Evolutionary conservation across 1,140 invertebrate genomes (phyloP), one percentile per base, ranked within the genome.

Genomic region (Sitobion miscanthi): DNA sequence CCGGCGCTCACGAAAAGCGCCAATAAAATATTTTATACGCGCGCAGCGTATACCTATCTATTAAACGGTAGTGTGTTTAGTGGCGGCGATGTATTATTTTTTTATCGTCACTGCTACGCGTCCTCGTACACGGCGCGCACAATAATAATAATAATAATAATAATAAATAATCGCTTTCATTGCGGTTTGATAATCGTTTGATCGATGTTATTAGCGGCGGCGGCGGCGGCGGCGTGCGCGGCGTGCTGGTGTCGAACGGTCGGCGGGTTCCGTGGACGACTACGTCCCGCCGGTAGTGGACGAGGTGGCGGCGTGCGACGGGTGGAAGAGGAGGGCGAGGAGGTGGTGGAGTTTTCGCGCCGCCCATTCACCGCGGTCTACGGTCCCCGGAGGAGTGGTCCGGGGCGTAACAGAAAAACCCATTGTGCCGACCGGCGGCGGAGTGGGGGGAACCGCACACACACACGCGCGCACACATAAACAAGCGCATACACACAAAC

Each of bases 401-500:
- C 45, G 90, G 90, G 90, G 90, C 90, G 90, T 92, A 52, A 83
- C 90, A 49, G 90, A 92, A 92, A 91, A 92, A 92, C 90, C 90
- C 90, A 92, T 91, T 54, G 87, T 23, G 86, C 35, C 5, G 42
- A 35, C 38, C 90, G 62, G 54, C 1, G 52, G 21, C 52, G 88
- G 21, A 30, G 38, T 23, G 21, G 52, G 35, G 11, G 14, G 38
- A 6, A n/a, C 9, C 86, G 23, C 30, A 54, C 87, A 30, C 86
- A 47, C 86, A 23, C 38, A 25, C 38, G 14, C 30, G 6, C 62
- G 5, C 30, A 85, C 83, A 82, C n/a, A 82, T 14, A 42, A 20
- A 21, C 82, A 9, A 2, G 25, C 87, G 20, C 86, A 47, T 47
- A 42, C 83, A 42, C 21, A 30, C 62, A n/a, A 42, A 45, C 38